phyloP scores from a whole-genome alignment of 2,113 vertebrate genomes.

The Gracilinanus agilis region DNA sequence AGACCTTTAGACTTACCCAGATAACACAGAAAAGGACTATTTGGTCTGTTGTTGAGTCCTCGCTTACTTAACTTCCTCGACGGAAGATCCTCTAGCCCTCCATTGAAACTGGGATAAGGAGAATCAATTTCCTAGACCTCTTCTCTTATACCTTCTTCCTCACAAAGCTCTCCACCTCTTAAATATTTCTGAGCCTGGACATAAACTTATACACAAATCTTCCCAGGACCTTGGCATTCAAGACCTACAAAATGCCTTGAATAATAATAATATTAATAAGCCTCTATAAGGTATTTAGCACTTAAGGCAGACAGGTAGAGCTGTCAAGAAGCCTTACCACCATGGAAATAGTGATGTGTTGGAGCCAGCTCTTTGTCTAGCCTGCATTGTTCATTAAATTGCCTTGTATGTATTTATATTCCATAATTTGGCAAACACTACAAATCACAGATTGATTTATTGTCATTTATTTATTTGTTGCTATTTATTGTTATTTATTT shows the following conservation, averaged over 20 bases:
- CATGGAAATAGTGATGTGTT: not conserved
- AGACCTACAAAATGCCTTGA: not conserved
- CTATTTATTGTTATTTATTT: no score
- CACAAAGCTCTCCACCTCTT: not conserved
- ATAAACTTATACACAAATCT: not conserved
- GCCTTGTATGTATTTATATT: not conserved
- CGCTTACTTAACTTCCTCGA: not conserved
- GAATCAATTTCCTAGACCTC: not conserved
- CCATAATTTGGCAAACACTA: not conserved
- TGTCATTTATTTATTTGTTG: not conserved
- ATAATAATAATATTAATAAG: no score
- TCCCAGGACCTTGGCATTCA: not conserved
- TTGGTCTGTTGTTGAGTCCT: not conserved
- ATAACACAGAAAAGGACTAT: not conserved
- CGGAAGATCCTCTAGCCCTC: not conserved
- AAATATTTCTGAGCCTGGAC: not conserved
- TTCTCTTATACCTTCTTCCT: not conserved
- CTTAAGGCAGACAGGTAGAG: not conserved
- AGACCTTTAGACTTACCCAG: not conserved
- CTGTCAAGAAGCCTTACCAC: not conserved
- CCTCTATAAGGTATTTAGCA: not conserved
- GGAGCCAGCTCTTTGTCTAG: not conserved
- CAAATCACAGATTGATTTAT: not conserved
- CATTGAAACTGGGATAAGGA: not conserved
- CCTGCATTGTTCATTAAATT: not conserved